phyloP scores from a whole-genome alignment of 2,113 vertebrate genomes.

The Chauna torquata region DNA sequence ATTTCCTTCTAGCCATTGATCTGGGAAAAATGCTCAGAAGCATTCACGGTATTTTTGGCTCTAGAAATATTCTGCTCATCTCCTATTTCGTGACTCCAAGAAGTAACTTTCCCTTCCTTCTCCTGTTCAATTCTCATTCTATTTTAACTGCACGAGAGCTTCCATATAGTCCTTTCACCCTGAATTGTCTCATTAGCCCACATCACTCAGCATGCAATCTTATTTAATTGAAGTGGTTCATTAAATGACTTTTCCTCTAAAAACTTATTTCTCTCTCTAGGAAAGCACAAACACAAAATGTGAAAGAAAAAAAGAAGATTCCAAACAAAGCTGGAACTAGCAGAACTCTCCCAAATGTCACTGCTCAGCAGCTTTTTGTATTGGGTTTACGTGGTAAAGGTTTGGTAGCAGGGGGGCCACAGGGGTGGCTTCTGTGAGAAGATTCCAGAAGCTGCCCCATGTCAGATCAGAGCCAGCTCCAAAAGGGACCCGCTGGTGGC shows the following conservation, averaged over 20 bases:
- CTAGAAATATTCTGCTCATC: neutral
- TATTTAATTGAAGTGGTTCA: slow-evolving; percentile 2
- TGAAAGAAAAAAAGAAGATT: neutral
- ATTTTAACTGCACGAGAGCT: neutral
- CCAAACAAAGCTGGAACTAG: neutral
- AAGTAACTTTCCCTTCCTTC: neutral
- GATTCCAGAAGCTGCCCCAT: no score
- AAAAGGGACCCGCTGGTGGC: no score
- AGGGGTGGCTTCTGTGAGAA: no score
- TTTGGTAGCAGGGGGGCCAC: no score
- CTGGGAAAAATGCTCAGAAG: neutral
- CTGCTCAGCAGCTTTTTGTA: neutral
- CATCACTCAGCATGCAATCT: neutral
- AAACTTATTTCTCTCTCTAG: neutral
- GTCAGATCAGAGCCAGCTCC: no score
- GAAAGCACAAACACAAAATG: neutral
- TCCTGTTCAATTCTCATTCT: neutral
- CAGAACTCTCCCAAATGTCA: neutral
- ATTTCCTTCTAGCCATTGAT: neutral
- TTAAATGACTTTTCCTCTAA: slow-evolving; percentile 10
- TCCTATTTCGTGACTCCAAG: neutral
- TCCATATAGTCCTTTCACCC: neutral
- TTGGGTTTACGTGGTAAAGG: no score
- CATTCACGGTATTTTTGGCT: neutral
- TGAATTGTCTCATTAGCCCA: slow-evolving; percentile 19